These are phyloP conservation scores for Pseudococcus longispinus DNA, from an alignment of 2,888 invertebrate genomes.

Conservation along the genomic window DNA sequence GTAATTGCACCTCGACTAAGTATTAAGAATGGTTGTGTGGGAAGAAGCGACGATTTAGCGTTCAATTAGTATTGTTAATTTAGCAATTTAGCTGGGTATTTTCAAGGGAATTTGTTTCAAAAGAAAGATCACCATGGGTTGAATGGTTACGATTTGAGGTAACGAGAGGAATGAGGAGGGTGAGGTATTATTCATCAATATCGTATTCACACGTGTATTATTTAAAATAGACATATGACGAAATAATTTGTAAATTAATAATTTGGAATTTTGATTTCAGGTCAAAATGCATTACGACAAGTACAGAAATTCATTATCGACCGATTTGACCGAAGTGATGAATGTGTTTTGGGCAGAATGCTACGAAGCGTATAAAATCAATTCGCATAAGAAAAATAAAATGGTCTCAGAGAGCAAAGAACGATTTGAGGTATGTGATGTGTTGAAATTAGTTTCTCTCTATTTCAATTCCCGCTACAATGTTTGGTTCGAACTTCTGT, in stretches of 20 bases:
- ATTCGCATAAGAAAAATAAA: constrained; percentile 67
- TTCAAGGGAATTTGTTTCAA: neutral
- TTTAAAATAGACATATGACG: neutral
- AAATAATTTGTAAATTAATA: neutral
- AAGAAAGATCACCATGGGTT: neutral
- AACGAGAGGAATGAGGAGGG: neutral
- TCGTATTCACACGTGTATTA: neutral
- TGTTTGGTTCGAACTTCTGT: neutral
- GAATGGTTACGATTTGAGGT: neutral
- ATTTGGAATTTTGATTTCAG: constrained; percentile 62
- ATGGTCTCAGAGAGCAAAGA: constrained; percentile 68
- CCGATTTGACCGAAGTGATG: constrained; percentile 66
- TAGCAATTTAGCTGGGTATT: neutral
- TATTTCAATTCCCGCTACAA: neutral
- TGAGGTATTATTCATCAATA: neutral
- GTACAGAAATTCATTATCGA: constrained; percentile 67
- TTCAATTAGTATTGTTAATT: neutral
- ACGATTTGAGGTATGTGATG: constrained; percentile 65
- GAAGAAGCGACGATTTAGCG: neutral
- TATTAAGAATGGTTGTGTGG: neutral
- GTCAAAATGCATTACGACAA: constrained; percentile 67
- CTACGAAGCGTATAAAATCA: constrained; percentile 69
- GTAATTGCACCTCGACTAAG: neutral
- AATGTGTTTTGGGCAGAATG: constrained; percentile 70
- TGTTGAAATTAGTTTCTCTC: neutral